These are phyloP conservation scores for Drosophila auraria DNA, from an alignment of 1,140 invertebrate species.

Conservation along the genomic window DNA sequence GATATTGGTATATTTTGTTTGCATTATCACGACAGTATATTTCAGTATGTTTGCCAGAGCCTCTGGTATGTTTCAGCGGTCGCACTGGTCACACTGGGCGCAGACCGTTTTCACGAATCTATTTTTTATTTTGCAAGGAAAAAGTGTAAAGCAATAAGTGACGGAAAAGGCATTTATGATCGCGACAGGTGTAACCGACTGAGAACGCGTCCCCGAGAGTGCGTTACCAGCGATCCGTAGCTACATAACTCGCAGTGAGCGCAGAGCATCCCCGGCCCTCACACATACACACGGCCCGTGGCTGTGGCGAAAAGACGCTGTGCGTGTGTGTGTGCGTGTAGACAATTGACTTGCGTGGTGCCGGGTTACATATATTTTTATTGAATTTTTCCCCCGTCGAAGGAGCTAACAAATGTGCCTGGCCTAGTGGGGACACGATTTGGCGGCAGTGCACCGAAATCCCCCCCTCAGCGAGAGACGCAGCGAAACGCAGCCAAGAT, in stretches of 20 bases:
- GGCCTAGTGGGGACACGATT: constrained; percentile 44
- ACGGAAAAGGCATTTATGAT: constrained; percentile 1
- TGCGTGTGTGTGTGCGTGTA: constrained; percentile 60
- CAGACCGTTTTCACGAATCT: constrained; percentile 49
- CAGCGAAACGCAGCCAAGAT: constrained; percentile 51
- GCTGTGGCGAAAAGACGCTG: constrained; percentile 45
- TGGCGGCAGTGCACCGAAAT: constrained; percentile 47
- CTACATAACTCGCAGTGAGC: background rate
- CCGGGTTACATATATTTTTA: constrained; percentile 81
- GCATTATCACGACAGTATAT: background rate
- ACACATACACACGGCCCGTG: constrained; percentile 41
- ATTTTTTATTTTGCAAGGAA: constrained; percentile 45
- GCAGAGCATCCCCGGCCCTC: constrained; percentile 37
- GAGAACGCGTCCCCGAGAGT: background rate
- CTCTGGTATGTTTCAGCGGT: constrained; percentile 4
- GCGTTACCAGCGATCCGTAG: background rate
- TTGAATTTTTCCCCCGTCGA: constrained; percentile 58
- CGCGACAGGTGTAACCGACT: constrained; percentile 22
- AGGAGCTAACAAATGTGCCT: constrained; percentile 53
- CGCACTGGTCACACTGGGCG: constrained; percentile 19
- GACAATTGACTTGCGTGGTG: constrained; percentile 79
- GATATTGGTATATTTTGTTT: background rate
- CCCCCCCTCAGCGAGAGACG: constrained; percentile 39
- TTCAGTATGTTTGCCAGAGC: background rate
- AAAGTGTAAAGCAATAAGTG: constrained; percentile 17